phyloP scores from a whole-genome alignment of 2,888 invertebrate genomes.

The Branchellion lobata region DNA sequence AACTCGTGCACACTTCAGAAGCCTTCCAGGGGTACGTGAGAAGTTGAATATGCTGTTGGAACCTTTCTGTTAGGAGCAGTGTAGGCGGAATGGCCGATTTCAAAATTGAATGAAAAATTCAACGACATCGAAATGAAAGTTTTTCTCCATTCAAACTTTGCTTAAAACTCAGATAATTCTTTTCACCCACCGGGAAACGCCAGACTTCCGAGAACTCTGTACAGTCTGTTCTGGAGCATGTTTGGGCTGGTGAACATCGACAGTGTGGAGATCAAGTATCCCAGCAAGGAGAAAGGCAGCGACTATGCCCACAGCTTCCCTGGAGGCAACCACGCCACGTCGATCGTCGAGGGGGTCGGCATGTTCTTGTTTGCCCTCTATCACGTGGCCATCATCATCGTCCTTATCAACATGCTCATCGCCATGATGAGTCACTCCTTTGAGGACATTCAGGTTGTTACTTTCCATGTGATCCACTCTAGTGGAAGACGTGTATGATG shows the following conservation, averaged over 20 bases:
- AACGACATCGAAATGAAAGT: too few species aligned
- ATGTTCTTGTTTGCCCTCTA: constrained; percentile 68
- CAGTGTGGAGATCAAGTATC: constrained; percentile 54
- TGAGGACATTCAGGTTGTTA: constrained; percentile 67
- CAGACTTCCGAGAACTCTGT: constrained; percentile 61
- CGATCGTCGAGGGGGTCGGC: constrained; percentile 66
- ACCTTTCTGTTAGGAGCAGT: not conserved
- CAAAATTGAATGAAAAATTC: too few species aligned
- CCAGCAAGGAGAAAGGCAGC: constrained; percentile 48
- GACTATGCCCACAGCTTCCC: constrained; percentile 48
- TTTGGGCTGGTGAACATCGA: constrained; percentile 61
- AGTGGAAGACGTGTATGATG: too few species aligned
- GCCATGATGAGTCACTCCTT: constrained; percentile 77
- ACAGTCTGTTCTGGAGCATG: constrained; percentile 63
- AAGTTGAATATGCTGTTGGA: not conserved
- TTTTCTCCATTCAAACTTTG: too few species aligned
- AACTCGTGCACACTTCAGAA: constrained; percentile 58
- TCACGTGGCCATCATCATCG: constrained; percentile 73
- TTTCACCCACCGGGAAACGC: not conserved
- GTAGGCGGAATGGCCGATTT: too few species aligned
- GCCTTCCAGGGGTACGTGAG: constrained; percentile 61
- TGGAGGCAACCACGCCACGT: constrained; percentile 51
- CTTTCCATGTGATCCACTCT: not conserved
- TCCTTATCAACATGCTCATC: constrained; percentile 75
- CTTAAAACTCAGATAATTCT: not conserved